phyloP scores from a whole-genome alignment of 2,113 vertebrate species.

The Ahaetulla prasina region DNA sequence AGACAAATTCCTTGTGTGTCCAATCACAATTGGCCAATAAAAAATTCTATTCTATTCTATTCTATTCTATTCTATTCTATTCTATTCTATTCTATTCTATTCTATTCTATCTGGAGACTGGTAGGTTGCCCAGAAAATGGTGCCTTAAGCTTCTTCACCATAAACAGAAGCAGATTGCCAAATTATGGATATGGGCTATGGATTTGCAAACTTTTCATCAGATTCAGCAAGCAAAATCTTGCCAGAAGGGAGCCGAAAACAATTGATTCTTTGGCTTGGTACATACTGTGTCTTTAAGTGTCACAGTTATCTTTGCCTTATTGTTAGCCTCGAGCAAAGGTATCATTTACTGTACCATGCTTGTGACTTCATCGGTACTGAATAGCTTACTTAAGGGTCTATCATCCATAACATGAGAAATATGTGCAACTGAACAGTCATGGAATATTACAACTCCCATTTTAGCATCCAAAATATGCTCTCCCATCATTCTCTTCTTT shows the following conservation, averaged over 20 bases:
- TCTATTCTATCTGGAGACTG: background rate
- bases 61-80: too few species aligned
- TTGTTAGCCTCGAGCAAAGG: constrained; percentile 55
- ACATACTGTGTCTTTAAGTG: constrained; percentile 54
- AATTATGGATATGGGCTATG: constrained; percentile 50
- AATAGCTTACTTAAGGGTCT: constrained; percentile 51
- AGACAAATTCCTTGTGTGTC: too few species aligned
- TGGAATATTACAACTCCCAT: constrained; percentile 11
- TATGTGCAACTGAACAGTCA: constrained; percentile 39
- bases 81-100: too few species aligned
- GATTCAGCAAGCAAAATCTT: constrained; percentile 55
- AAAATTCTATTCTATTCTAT: too few species aligned
- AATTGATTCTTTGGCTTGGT: constrained; percentile 53
- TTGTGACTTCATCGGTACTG: constrained; percentile 49
- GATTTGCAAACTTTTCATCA: constrained; percentile 28
- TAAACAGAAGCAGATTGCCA: constrained; percentile 24
- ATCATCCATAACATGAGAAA: constrained; percentile 41
- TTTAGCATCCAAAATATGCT: constrained; percentile 14
- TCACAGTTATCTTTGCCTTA: constrained; percentile 47
- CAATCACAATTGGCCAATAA: too few species aligned
- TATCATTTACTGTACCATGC: constrained; percentile 54
- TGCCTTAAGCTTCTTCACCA: constrained; percentile 1
- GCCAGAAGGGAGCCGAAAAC: constrained; percentile 47
- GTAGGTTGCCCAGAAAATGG: background rate
- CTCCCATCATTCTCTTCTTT: background rate